Percentiles rank a stretch among this genome's conserved stretches.
Evolutionary conservation across 2,797 vertebrate species (phyloP).

Genomic region (Otus scops): DNA sequence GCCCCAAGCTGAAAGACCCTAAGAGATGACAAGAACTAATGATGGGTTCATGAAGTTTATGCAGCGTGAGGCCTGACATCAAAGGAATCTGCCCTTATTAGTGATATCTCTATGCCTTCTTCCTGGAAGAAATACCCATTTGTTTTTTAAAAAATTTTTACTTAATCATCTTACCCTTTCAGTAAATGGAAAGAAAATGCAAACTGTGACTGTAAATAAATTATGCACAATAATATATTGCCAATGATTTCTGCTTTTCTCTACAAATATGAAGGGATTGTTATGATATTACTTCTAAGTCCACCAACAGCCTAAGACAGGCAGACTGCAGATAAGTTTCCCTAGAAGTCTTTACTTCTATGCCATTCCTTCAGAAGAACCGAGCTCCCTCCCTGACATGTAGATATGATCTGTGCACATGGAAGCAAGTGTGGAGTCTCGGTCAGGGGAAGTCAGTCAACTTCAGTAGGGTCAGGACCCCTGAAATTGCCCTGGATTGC

Average conservation of each 20-base stretch:
- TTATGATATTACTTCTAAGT: not conserved
- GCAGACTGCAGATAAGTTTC: not conserved
- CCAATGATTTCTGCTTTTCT: not conserved
- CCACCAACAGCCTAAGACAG: not conserved
- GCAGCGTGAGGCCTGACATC: constrained; percentile 29
- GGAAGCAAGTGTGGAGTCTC: not conserved
- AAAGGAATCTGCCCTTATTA: constrained; percentile 44
- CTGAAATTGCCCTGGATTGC: rapidly evolving
- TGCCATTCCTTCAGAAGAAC: not conserved
- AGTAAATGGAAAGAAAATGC: not conserved
- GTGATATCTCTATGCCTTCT: not conserved
- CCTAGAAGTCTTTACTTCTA: not conserved
- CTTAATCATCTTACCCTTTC: not conserved
- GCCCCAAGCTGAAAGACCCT: constrained; percentile 43
- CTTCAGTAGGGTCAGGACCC: not conserved
- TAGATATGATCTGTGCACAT: not conserved
- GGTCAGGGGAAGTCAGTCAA: not conserved
- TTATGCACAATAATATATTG: not conserved
- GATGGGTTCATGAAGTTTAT: constrained; percentile 25
- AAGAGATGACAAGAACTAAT: constrained; percentile 61
- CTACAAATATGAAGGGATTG: not conserved
- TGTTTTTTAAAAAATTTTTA: not conserved
- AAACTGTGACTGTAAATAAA: not conserved
- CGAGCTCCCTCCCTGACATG: not conserved
- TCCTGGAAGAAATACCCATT: not conserved